Evolutionary conservation across 2,113 vertebrate species (phyloP).

Genomic region (Spheniscus mendiculus): DNA sequence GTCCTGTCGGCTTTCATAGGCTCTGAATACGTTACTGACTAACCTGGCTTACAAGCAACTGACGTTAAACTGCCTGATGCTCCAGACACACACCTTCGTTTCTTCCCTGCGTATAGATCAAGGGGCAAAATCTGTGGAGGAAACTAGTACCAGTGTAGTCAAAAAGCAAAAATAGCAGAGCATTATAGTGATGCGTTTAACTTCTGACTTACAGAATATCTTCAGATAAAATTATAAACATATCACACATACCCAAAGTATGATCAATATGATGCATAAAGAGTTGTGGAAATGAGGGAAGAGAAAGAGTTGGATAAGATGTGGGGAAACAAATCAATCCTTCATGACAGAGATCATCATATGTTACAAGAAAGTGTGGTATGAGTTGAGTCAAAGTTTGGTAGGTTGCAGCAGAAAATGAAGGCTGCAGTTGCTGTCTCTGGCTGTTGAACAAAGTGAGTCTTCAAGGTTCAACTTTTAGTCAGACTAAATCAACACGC

Average conservation of each 20-base stretch:
- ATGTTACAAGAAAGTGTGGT: not conserved
- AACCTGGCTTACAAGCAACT: not conserved
- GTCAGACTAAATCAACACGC: not conserved
- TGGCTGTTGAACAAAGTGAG: not conserved
- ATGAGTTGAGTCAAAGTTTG: not conserved
- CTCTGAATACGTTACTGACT: not conserved
- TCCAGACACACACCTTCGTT: not conserved
- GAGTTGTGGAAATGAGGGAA: not conserved
- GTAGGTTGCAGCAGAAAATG: not conserved
- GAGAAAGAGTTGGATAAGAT: not conserved
- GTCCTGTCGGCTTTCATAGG: not conserved
- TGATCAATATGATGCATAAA: not conserved
- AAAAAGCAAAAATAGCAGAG: not conserved
- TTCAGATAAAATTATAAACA: not conserved
- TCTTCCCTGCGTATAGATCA: not conserved
- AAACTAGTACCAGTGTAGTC: not conserved
- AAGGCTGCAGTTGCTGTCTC: not conserved
- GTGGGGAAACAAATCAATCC: not conserved
- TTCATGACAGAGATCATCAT: not conserved
- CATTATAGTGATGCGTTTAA: not conserved
- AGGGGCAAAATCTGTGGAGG: not conserved
- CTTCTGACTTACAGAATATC: not conserved
- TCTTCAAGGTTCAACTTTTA: not conserved
- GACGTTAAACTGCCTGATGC: not conserved
- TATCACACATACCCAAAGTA: not conserved